Evolutionary conservation across 2,888 invertebrate species (phyloP), one percentile per base, ranked within the genome.

Genomic region (Stenolophus ochropezus): DNA sequence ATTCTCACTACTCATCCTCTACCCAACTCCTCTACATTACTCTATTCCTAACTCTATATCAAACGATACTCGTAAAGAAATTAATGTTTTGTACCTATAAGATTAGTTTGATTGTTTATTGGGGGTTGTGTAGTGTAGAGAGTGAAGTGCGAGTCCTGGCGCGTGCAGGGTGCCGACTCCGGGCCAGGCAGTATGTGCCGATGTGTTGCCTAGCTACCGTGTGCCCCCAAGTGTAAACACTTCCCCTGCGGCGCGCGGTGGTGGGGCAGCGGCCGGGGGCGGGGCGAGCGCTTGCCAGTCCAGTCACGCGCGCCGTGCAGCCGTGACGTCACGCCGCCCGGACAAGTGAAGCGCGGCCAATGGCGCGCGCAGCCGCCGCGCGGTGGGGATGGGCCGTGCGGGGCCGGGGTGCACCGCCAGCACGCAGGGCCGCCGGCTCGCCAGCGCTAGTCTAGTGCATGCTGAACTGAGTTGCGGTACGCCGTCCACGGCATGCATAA

Each of bases 401-500:
- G 69, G 82, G 82, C 58, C 56, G 74, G 42, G 47, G 86, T 86
- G 86, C 87, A 88, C 87, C 89, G 89, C 87, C 89, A 58, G 90
- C 90, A 89, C 89, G 89, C 90, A 89, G 90, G 89, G 90, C 90
- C 89, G 90, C 83, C 84, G 83, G 82, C 82, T 82, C 81, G 85
- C 85, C 84, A 86, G 85, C 81, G 85, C 85, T 84, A 86, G 85
- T 85, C 85, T 92, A 92, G 92, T 92, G 87, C 91, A 92, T 91
- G 91, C 92, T 88, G 88, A 89, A 88, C 87, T 88, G 89, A 87
- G 88, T 89, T 88, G 90, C 90, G 88, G 89, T 88, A 90, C 89
- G 90, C 33, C 58, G 80, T 87, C 87, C 88, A 88, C 89, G 89
- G 73, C 91, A 91, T 91, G 91, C 91, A 91, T 91, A 91, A 92